A percentile compares a stretch with the other conserved stretches of the same genome.
These are phyloP conservation scores for Eucera pruinosa DNA, from an alignment of 2,888 invertebrate species.

Conservation along the genomic window DNA sequence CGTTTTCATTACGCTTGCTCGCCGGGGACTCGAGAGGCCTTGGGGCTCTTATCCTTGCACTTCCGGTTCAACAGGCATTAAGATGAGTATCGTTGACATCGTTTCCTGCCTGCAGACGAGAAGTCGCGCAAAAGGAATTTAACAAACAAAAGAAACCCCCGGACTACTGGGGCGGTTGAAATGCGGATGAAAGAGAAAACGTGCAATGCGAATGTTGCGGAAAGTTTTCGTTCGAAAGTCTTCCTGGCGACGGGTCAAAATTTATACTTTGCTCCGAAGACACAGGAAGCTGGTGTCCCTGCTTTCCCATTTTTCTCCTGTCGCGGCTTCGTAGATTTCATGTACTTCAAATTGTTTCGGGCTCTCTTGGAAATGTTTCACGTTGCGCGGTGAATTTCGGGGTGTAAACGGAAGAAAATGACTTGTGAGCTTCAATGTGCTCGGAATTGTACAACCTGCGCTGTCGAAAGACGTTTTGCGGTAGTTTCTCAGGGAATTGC, in stretches of 20 bases:
- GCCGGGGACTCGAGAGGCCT: slow-evolving; percentile 48
- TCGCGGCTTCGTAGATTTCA: neutral
- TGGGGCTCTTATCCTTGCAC: slow-evolving; percentile 68
- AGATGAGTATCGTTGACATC: slow-evolving; percentile 81
- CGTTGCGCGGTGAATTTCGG: neutral
- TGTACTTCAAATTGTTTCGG: slow-evolving; percentile 4
- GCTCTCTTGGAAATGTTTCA: slow-evolving; percentile 12
- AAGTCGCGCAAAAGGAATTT: slow-evolving; percentile 56
- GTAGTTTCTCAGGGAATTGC: too few species aligned
- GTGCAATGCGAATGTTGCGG: slow-evolving; percentile 1
- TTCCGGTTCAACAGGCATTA: slow-evolving; percentile 77
- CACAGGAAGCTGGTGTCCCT: slow-evolving; percentile 5
- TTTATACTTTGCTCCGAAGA: slow-evolving; percentile 18
- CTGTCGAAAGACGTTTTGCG: neutral
- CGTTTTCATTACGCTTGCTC: slow-evolving; percentile 76
- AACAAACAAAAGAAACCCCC: slow-evolving; percentile 62
- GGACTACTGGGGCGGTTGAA: neutral
- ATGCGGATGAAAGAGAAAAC: neutral
- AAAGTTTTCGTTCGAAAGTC: slow-evolving; percentile 27
- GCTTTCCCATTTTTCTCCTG: neutral
- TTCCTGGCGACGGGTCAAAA: slow-evolving; percentile 17
- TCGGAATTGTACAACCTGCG: neutral
- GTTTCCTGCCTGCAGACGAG: slow-evolving; percentile 70
- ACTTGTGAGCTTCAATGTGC: neutral
- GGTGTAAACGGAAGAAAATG: neutral